Percentiles rank a stretch among this genome's conserved stretches.
Evolutionary conservation across 2,797 vertebrate species (phyloP).

Genomic region (Odontamblyopus rebecca): DNA sequence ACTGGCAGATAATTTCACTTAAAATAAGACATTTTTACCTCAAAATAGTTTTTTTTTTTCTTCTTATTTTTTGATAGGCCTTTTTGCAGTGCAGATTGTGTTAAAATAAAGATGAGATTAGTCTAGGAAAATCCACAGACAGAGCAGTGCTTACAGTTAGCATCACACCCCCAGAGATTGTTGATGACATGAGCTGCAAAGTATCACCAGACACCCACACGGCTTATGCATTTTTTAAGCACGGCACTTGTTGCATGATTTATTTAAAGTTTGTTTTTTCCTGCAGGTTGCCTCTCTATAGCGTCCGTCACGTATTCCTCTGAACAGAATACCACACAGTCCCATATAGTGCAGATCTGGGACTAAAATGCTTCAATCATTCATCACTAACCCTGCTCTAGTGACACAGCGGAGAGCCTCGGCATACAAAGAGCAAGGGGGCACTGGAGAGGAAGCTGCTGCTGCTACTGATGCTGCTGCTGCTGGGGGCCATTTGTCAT

Average conservation of each 20-base stretch:
- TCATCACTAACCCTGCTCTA: conserved; percentile 57
- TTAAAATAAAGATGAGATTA: no score
- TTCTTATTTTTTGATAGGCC: no score
- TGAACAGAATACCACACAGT: conserved; percentile 29
- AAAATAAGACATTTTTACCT: no score
- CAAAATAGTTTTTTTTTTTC: no score
- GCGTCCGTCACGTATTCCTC: conserved; percentile 15
- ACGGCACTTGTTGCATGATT: background rate
- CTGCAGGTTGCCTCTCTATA: conserved; percentile 56
- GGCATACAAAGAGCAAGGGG: conserved; percentile 43
- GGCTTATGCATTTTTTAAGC: no score
- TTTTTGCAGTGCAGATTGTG: no score
- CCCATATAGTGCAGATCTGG: conserved; percentile 36
- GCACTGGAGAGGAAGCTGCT: conserved; percentile 14
- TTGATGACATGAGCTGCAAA: no score
- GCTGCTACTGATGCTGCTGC: conserved; percentile 22
- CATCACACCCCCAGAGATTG: no score
- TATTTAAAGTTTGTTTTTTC: conserved; percentile 62
- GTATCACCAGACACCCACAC: no score
- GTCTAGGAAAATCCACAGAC: no score
- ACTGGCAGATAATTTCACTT: no score
- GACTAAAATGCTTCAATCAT: conserved; percentile 52
- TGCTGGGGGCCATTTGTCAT: conserved; percentile 50
- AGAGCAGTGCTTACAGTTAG: no score
- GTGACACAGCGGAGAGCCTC: conserved; percentile 46